Conservation (phyloP, 1,140 invertebrate species). For the Leptinotarsa texana region DNA sequence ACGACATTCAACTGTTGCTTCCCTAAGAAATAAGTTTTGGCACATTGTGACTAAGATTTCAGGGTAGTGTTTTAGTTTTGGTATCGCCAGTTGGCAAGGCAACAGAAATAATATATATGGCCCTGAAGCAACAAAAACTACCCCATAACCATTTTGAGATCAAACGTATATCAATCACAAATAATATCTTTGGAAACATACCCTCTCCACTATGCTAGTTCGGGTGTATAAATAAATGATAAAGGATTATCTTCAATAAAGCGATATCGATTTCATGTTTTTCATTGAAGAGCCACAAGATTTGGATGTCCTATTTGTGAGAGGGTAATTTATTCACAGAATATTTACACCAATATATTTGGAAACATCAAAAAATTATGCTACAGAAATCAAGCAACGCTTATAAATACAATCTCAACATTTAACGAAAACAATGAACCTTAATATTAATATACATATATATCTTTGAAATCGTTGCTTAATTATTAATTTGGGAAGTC, state of each 20-base stretch:
- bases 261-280: too few relatives aligned
- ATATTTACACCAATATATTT: constrained; percentile 9
- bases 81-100: neutral
- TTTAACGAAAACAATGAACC: constrained; percentile 4
- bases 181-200: neutral
- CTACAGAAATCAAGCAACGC: neutral
- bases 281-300: too few relatives aligned
- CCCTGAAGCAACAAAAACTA: neutral
- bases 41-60: constrained; percentile 21
- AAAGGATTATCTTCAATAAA: neutral
- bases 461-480: constrained; percentile 23
- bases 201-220: neutral
- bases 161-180: constrained; percentile 21
- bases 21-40: constrained; percentile 15
- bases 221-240: neutral
- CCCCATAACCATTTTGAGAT: constrained; percentile 14
- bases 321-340: neutral
- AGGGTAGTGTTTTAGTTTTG: neutral
- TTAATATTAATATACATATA: constrained; percentile 12
- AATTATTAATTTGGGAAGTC: neutral
- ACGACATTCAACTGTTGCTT: neutral
- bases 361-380: constrained; percentile 3
- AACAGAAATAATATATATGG: neutral
- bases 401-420: neutral
- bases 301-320: too few relatives aligned